Percentiles rank a stretch among this genome's conserved stretches.
These are phyloP conservation scores for mouse (Mus musculus) DNA, from an alignment of 2,113 vertebrate species.

Conservation along the genomic window GRCm39 chr12:96289001-96289500, in stretches of 20 bases:
- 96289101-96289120: not conserved
- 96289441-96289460: not conserved
- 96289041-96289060: not conserved
- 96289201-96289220: not conserved
- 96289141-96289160: not conserved
- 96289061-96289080: not conserved
- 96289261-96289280: conserved; percentile 46
- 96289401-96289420: not conserved
- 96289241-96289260: conserved; percentile 35
- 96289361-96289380: not conserved
- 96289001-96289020: not conserved
- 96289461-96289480: not conserved
- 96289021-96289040: not conserved
- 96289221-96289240: not conserved
- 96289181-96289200: not conserved
- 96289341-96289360: not conserved
- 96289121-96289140: not conserved
- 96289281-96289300: conserved; percentile 9
- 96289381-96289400: not conserved
- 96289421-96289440: not conserved
- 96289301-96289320: not conserved
- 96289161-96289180: not conserved
- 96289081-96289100: not conserved
- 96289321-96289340: not conserved
- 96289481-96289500: not conserved